Conservation (phyloP, 2,113 vertebrate genomes). For the Acinonyx jubatus region DNA sequence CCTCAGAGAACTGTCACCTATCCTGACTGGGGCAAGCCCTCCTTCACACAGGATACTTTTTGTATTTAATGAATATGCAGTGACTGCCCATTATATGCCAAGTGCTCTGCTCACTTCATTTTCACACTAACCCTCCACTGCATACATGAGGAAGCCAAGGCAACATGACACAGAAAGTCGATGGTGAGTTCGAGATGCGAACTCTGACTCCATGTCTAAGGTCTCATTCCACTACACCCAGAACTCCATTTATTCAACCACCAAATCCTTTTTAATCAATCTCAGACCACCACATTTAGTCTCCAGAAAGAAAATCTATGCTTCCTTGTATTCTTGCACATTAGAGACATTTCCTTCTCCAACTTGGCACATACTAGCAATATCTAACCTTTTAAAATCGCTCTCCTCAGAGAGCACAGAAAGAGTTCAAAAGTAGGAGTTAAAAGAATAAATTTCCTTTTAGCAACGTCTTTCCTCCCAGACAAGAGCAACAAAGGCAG, state of each 20-base stretch:
- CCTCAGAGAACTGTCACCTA: background rate
- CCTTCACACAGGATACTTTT: background rate
- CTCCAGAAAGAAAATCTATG: constrained; percentile 2
- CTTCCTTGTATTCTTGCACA: constrained; percentile 19
- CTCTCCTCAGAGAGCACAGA: constrained; percentile 16
- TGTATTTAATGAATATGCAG: background rate
- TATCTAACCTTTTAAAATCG: constrained; percentile 57
- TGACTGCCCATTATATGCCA: background rate
- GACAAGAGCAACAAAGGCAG: constrained; percentile 61
- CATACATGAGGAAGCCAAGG: background rate
- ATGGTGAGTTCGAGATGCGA: background rate
- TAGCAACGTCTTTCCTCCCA: constrained; percentile 47
- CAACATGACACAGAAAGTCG: background rate
- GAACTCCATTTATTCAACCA: constrained; percentile 2
- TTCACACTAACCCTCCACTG: background rate
- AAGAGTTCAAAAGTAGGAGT: constrained; percentile 42
- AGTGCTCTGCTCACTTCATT: background rate
- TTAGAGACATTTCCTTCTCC: constrained; percentile 59
- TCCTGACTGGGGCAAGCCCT: background rate
- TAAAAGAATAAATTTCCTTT: constrained; percentile 65
- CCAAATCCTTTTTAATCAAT: constrained; percentile 9
- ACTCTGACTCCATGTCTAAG: background rate
- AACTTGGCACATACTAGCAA: constrained; percentile 48
- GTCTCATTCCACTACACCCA: background rate
- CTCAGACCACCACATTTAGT: background rate